Base-by-base conservation (phyloP, 2,113 vertebrate genomes). In the Alethe diademata region DNA sequence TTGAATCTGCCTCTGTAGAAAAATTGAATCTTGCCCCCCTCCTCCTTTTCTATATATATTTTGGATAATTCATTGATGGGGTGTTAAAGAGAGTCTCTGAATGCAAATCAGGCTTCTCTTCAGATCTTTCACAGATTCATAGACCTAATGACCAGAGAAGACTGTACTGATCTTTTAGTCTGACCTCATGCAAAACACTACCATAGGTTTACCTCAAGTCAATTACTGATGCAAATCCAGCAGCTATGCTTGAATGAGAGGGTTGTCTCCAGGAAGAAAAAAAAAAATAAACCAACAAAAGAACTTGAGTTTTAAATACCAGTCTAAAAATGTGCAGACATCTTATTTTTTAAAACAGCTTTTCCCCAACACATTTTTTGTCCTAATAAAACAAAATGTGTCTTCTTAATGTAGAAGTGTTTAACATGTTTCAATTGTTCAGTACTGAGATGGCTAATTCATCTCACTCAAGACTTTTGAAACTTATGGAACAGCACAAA, bases 21-120 rank as follows among this genome's bases (percentile, higher is more conserved):
- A 69, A 76, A 36, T 5, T 36, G 40, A n/a, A 14, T 40, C 0
- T 53, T 64, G 9, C 4, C 33, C 20, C 1, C 0, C 33, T 20
- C 1, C 0, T 0, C 0, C 1, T 15, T 78, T 75, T 69, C 12
- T 48, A 22, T 9, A 17, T 69, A 61, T 88, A 2, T 58, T n/a
- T 57, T 5, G 25, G 22, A 12, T 25, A 61, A 12, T 17, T 75
- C 1, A 0, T 10, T 50, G 18, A 53, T 47, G 35, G 3, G 5
- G 35, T 54, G 3, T 10, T 74, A 26, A 65, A 90, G 22, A 67
- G 12, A 28, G 9, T 48, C 1, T 43, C 14, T 65, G 18, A 76
- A 61, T 36, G 4, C 15, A 57, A 79, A 72, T 57, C 18, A 66
- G 19, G 1, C 5, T 45, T 87, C 14, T 62, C 18, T 58, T 71